phyloP scores from a whole-genome alignment of 53 echinoderm and acorn worm species.

The Zoroaster sp. region DNA sequence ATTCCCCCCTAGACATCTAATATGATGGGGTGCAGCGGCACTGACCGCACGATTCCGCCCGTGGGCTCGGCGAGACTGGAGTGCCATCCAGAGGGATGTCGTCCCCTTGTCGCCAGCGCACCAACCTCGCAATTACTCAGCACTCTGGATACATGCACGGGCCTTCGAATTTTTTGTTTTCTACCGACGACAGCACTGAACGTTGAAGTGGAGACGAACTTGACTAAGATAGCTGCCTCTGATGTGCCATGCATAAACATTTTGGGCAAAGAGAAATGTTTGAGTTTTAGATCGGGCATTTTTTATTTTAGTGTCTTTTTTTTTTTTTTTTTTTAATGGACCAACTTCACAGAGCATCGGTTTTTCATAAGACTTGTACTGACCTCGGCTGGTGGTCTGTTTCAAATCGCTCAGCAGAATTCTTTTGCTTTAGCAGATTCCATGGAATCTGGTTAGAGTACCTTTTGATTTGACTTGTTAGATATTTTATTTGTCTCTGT shows the following conservation, averaged over 20 bases:
- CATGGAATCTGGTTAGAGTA: too few species aligned
- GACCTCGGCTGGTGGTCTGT: too few species aligned
- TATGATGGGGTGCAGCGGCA: not conserved
- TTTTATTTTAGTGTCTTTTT: too few species aligned
- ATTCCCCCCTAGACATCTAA: too few species aligned
- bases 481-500: too few species aligned
- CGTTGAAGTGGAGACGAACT: not conserved
- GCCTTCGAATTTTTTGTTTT: conserved; percentile 6
- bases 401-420: too few species aligned
- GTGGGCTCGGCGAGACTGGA: not conserved
- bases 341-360: too few species aligned
- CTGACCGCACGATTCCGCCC: not conserved
- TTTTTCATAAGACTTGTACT: too few species aligned
- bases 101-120: not conserved
- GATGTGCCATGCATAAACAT: not conserved
- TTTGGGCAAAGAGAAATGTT: not conserved
- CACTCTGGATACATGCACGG: not conserved
- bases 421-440: too few species aligned
- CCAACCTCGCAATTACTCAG: conserved; percentile 20
- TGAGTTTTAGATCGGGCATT: too few species aligned
- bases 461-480: too few species aligned
- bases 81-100: not conserved
- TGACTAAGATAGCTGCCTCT: not conserved
- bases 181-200: conserved; percentile 5
- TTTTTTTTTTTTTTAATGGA: too few species aligned